A percentile compares a stretch with the other conserved stretches of the same genome.
phyloP scores from a whole-genome alignment of 2,113 vertebrate species.

The Hippopotamus amphibius region DNA sequence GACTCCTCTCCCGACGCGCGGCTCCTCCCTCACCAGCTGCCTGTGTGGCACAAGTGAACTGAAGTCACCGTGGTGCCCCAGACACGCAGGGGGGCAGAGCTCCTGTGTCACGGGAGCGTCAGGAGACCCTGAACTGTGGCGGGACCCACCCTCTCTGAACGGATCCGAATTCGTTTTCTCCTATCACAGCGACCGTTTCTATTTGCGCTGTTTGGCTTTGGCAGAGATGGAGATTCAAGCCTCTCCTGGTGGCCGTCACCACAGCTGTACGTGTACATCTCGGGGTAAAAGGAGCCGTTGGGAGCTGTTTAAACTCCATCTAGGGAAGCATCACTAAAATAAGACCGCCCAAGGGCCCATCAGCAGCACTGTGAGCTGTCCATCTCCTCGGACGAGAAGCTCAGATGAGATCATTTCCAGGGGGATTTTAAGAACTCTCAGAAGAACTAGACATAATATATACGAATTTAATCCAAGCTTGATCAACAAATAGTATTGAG shows the following conservation, averaged over 20 bases:
- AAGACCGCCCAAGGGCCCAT: neutral
- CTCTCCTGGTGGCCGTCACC: neutral
- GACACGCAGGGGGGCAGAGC: neutral
- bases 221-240: neutral
- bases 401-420: neutral
- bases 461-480: neutral
- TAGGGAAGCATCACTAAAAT: too few species aligned
- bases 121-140: neutral
- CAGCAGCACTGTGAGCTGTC: neutral
- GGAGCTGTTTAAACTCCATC: neutral
- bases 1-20: neutral
- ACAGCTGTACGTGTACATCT: too few species aligned
- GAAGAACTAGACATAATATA: neutral
- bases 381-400: neutral
- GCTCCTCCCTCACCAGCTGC: constrained; percentile 9
- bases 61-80: neutral
- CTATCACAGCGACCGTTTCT: neutral
- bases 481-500: neutral
- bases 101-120: rapidly evolving
- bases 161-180: neutral
- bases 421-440: neutral
- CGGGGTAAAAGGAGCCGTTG: neutral
- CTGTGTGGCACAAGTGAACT: neutral
- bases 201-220: neutral
- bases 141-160: neutral